Percentiles rank a stretch among this genome's conserved stretches.
Evolutionary conservation across 2,797 vertebrate genomes (phyloP).

Genomic region (Danio choprae): DNA sequence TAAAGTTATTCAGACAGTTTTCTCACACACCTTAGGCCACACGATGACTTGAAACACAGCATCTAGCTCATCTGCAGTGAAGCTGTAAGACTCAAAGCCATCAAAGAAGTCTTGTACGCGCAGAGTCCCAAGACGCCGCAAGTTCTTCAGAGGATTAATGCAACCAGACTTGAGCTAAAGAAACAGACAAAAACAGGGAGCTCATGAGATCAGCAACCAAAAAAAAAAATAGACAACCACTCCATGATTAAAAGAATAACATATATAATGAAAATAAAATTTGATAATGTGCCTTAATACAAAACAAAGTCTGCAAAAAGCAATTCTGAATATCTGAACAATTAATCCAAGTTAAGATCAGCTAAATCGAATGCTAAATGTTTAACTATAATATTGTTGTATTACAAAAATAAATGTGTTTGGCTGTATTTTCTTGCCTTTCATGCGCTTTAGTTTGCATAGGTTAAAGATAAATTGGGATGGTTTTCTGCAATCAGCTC

Average conservation of each 20-base stretch:
- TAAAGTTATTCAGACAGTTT: background rate
- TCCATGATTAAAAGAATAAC: background rate
- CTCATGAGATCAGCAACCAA: background rate
- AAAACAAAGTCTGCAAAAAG: background rate
- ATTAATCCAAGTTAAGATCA: no score
- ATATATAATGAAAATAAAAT: background rate
- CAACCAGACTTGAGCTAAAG: slow-evolving; percentile 86
- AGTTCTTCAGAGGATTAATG: slow-evolving; percentile 91
- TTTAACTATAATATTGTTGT: no score
- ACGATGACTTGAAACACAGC: slow-evolving; percentile 87
- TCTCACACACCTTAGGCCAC: slow-evolving; percentile 89
- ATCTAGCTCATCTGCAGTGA: slow-evolving; percentile 88
- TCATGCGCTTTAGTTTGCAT: no score
- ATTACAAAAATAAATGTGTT: no score
- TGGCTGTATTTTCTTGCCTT: no score
- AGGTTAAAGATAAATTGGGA: background rate
- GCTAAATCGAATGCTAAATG: no score
- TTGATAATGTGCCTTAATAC: background rate
- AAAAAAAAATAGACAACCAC: background rate
- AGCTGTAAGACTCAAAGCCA: slow-evolving; percentile 86
- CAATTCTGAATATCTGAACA: no score
- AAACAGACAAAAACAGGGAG: background rate
- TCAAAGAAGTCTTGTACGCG: slow-evolving; percentile 90
- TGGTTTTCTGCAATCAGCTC: background rate
- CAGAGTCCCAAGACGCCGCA: slow-evolving; percentile 90